A percentile compares a stretch with the other conserved stretches of the same genome.
These are phyloP conservation scores for Mallotus villosus DNA, from an alignment of 2,797 vertebrate genomes.

Conservation along the genomic window DNA sequence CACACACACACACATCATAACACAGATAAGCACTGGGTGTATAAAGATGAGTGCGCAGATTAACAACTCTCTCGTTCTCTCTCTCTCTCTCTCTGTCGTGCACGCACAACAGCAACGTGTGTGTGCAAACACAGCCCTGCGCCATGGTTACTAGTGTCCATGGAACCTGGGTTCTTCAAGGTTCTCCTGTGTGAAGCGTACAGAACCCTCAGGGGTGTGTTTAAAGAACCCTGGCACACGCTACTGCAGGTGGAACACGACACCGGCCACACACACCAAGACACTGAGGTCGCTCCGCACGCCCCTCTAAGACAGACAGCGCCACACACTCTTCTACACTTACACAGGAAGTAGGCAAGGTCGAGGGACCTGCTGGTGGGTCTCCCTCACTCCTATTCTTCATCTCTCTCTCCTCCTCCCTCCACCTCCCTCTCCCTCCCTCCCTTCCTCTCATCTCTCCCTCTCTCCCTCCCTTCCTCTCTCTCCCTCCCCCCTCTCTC, in stretches of 20 bases:
- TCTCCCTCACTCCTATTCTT: not conserved
- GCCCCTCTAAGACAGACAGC: too few species aligned
- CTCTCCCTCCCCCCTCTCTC: not conserved
- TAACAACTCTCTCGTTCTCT: not conserved
- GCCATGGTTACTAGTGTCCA: too few species aligned
- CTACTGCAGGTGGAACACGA: too few species aligned
- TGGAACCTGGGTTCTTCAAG: too few species aligned
- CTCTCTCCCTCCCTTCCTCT: not conserved
- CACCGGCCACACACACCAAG: too few species aligned
- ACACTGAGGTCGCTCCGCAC: too few species aligned
- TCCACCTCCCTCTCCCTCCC: not conserved
- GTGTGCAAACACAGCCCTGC: not conserved
- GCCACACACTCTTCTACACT: too few species aligned
- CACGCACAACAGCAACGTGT: not conserved
- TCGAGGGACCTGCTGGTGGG: not conserved
- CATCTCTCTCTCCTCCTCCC: not conserved
- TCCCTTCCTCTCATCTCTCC: too few species aligned
- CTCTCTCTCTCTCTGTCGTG: not conserved
- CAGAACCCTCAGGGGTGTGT: slow-evolving; percentile 52
- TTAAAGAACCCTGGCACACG: slow-evolving; percentile 16
- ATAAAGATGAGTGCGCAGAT: too few species aligned
- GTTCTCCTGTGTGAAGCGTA: too few species aligned
- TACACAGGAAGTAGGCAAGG: too few species aligned
- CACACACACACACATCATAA: not conserved
- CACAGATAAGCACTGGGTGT: too few species aligned